Conservation (phyloP, 2,888 invertebrate species). For the Myopa testacea region DNA sequence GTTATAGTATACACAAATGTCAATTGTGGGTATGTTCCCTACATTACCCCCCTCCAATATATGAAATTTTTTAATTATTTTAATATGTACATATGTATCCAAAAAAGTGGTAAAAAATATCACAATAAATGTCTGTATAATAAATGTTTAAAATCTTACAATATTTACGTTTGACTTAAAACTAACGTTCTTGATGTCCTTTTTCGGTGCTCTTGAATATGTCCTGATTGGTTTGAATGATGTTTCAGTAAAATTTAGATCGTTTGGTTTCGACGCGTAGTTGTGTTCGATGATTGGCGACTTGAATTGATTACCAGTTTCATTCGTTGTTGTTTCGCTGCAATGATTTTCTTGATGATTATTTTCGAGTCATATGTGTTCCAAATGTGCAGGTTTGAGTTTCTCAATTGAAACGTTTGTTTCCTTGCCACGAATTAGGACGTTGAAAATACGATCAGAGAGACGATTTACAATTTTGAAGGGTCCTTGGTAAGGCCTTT, state of each 20-base stretch:
- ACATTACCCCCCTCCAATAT: too few relatives aligned
- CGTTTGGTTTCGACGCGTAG: neutral
- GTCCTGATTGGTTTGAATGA: neutral
- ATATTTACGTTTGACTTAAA: too few relatives aligned
- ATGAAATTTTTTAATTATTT: too few relatives aligned
- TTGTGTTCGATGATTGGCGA: too few relatives aligned
- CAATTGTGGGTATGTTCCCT: too few relatives aligned
- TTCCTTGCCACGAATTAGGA: conserved; percentile 15
- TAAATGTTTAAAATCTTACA: too few relatives aligned
- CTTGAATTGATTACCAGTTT: neutral
- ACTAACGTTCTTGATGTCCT: too few relatives aligned
- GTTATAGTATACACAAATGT: too few relatives aligned
- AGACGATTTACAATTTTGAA: conserved; percentile 27
- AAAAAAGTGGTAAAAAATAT: too few relatives aligned
- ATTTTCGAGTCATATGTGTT: conserved; percentile 22
- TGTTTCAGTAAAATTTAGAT: neutral
- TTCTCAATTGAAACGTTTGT: conserved; percentile 34
- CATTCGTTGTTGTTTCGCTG: neutral
- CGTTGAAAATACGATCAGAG: conserved; percentile 30
- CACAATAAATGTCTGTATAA: too few relatives aligned
- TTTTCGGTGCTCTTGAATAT: too few relatives aligned
- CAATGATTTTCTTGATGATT: conserved; percentile 2
- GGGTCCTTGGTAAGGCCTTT: conserved; percentile 39
- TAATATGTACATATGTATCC: too few relatives aligned
- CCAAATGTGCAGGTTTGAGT: conserved; percentile 37